Conservation (phyloP, 2,113 vertebrate species). For the Ammospiza nelsoni region DNA sequence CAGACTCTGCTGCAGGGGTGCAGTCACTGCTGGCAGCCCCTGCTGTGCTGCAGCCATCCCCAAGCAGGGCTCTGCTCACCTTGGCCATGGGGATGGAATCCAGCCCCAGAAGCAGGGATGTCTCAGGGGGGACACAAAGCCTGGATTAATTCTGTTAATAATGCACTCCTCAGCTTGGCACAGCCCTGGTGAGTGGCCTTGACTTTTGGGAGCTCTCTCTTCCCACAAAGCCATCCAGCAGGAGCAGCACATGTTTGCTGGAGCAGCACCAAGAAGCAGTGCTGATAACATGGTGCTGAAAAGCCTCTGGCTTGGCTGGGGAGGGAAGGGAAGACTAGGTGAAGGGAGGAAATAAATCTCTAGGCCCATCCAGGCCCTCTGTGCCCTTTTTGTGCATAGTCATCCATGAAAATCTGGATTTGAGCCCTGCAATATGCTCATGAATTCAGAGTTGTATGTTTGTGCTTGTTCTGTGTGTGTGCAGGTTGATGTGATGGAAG, state of each 20-base stretch:
- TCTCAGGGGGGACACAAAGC: not conserved
- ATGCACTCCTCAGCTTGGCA: not conserved
- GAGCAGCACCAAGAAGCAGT: not conserved
- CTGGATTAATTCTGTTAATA: not conserved
- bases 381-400: fast-evolving
- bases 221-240: not conserved
- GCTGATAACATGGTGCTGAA: not conserved
- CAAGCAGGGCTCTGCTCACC: not conserved
- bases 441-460: not conserved
- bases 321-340: not conserved
- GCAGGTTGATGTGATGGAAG: not conserved
- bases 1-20: not conserved
- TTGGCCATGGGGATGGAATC: not conserved
- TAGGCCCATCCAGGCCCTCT: not conserved
- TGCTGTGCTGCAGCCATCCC: not conserved
- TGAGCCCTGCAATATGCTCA: not conserved
- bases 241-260: not conserved
- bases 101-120: not conserved
- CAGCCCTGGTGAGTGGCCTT: not conserved
- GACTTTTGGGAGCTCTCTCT: not conserved
- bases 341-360: not conserved
- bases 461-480: not conserved
- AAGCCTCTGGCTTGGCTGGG: not conserved
- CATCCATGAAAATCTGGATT: not conserved
- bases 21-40: not conserved